These are phyloP conservation scores for Oryzias javanicus DNA, from an alignment of 2,113 vertebrate species.

Conservation along the genomic window DNA sequence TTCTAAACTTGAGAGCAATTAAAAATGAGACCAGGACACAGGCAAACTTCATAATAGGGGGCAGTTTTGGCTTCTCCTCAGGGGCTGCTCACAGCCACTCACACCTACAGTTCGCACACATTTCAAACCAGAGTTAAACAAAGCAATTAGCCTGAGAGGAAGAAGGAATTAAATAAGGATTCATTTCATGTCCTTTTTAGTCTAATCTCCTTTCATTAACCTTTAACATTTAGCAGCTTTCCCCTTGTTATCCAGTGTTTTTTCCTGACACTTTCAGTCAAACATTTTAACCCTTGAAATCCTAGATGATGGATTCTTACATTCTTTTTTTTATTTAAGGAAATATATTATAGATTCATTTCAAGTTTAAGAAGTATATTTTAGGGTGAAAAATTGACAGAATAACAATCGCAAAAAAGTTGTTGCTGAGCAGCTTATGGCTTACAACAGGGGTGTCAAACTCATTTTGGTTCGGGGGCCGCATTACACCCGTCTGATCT, in stretches of 20 bases:
- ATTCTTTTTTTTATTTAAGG: too few species aligned
- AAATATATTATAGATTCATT: too few species aligned
- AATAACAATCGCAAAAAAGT: too few species aligned
- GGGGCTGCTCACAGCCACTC: background rate
- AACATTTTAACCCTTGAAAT: background rate
- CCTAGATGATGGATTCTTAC: too few species aligned
- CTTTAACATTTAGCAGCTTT: background rate
- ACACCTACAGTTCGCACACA: background rate
- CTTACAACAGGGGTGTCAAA: too few species aligned
- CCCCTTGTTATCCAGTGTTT: background rate
- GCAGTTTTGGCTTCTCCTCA: background rate
- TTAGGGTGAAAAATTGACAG: too few species aligned
- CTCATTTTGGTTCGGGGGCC: too few species aligned
- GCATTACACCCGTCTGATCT: too few species aligned
- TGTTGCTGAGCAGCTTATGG: too few species aligned
- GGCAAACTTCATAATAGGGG: background rate
- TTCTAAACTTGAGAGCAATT: too few species aligned
- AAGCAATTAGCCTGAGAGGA: slow-evolving; percentile 8
- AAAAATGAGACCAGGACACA: too few species aligned
- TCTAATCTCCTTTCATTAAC: background rate
- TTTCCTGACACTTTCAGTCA: background rate
- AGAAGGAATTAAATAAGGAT: background rate
- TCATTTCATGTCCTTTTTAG: slow-evolving; percentile 5
- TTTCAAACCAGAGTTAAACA: slow-evolving; percentile 11
- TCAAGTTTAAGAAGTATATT: too few species aligned